Evolutionary conservation across 2,113 vertebrate species (phyloP), one percentile per base, ranked within the genome.

Genomic region (Oenanthe melanoleuca): DNA sequence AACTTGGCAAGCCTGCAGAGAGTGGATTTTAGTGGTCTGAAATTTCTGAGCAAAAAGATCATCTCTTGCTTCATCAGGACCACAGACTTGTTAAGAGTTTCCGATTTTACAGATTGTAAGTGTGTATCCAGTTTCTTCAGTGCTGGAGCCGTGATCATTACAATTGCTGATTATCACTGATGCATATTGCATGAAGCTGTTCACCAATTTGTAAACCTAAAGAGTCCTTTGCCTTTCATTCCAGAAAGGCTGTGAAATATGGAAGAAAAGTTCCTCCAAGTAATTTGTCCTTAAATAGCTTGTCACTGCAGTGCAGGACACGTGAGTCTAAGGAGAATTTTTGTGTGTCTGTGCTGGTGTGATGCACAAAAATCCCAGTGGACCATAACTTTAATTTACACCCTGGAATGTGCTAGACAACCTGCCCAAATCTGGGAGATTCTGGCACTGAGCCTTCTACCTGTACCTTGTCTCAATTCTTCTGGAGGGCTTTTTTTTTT

Each of bases 331-430:
- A 85, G 49, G 65, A 81, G 81, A 92, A 71, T 47, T 88, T 77
- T 34, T 49, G 33, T 79, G 31, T 42, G 7, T 50, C 56, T 92
- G 49, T 83, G 49, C 57, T 74, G 44, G 44, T 65, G 33, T 70
- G 29, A 83, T 83, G 71, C 56, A 38, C 44, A 49, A 70, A 19
- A 56, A 78, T 84, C 92, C 82, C 60, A 56, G 22, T 57, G 52
- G 79, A 70, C 82, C 10, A 2, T 55, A 82, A 70, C 40, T 96
- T 52, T 93, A 82, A 83, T 94, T 95, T 83, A 87, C 74, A 85
- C 73, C 12, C 66, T 83, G 91, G 34, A 86, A 94, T 38, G 87
- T 83, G 89, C 53, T 44, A 86, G 90, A 93, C 89, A 86, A 34
- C 26, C 70, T 86, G 70, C 60, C 72, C 25, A 60, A 88, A 91